Conservation (phyloP, 53 echinoderm and acorn worm species). For the Henricia sp. region DNA sequence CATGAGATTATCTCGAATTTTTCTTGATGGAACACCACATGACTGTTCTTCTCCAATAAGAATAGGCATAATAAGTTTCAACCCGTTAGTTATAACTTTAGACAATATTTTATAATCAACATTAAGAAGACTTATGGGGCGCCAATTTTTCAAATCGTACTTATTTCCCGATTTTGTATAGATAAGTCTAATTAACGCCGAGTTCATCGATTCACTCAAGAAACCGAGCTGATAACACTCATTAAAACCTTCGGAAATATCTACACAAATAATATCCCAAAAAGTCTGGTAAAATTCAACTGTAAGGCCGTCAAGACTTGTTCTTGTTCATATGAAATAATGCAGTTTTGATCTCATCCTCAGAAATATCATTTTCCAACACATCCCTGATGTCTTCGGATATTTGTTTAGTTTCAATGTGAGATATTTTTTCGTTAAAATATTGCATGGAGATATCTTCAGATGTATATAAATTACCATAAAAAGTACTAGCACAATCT, state of each 20-base stretch:
- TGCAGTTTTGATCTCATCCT: neutral
- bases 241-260: neutral
- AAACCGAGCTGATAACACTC: neutral
- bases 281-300: slow-evolving; percentile 6
- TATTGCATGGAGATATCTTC: neutral
- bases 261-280: neutral
- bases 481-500: neutral
- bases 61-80: neutral
- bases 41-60: slow-evolving; percentile 12
- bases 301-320: slow-evolving; percentile 18
- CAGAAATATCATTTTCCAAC: neutral
- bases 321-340: slow-evolving; percentile 29
- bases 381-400: neutral
- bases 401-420: neutral
- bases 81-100: slow-evolving; percentile 16
- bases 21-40: neutral
- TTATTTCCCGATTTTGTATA: neutral
- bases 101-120: slow-evolving; percentile 35
- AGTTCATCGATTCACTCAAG: neutral
- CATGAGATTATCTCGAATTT: slow-evolving; percentile 28
- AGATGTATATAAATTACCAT: neutral
- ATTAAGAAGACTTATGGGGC: slow-evolving; percentile 9
- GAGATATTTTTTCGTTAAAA: neutral
- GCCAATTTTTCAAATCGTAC: slow-evolving; percentile 14
- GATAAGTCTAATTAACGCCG: slow-evolving; percentile 6